These are phyloP conservation scores for Tapera naevia DNA, from an alignment of 2,797 vertebrate genomes.

Conservation along the genomic window DNA sequence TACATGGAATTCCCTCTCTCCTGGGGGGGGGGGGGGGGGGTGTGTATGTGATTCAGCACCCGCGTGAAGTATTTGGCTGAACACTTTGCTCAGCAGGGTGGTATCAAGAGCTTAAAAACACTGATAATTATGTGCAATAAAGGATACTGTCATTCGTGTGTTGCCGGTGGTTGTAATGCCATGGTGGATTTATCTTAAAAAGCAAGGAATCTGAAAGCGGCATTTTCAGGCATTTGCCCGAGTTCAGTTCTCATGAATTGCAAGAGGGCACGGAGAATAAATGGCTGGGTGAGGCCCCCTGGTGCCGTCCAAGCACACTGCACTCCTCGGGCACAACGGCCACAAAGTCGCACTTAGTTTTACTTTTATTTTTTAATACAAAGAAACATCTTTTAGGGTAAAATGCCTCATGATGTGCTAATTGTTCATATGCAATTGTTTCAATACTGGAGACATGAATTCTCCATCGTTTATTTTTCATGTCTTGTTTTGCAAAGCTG, in stretches of 20 bases:
- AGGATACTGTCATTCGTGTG: not conserved
- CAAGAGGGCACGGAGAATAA: not conserved
- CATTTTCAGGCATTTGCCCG: not conserved
- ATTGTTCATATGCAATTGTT: not conserved
- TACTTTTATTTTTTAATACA: not conserved
- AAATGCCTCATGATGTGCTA: not conserved
- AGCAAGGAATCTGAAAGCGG: not conserved
- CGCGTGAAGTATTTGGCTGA: not conserved
- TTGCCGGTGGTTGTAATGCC: rapidly evolving
- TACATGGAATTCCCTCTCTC: not conserved
- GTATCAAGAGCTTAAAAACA: not conserved
- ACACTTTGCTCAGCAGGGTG: rapidly evolving
- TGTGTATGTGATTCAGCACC: rapidly evolving
- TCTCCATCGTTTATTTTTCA: not conserved
- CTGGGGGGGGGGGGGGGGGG: not conserved
- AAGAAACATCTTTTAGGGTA: not conserved
- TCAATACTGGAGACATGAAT: not conserved
- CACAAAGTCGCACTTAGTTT: not conserved
- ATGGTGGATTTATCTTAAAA: not conserved
- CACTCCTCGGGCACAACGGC: not conserved
- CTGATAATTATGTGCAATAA: not conserved
- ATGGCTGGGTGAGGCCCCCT: constrained; percentile 66
- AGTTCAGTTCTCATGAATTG: not conserved
- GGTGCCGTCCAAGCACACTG: not conserved
- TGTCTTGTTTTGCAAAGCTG: not conserved